phyloP scores from a whole-genome alignment of 2,797 vertebrate species.

The Mormyrops attenuatus region DNA sequence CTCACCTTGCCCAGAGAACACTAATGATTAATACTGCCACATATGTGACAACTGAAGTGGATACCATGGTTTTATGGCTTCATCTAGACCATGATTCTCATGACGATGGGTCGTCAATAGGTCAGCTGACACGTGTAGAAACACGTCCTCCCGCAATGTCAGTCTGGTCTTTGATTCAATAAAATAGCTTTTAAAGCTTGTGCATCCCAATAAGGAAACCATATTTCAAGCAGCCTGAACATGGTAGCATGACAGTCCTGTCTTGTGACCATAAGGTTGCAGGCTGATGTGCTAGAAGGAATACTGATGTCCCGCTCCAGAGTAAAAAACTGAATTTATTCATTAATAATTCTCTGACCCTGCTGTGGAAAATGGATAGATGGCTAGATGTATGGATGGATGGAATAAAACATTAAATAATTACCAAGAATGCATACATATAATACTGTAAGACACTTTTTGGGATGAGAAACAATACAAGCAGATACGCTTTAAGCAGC shows the following conservation, averaged over 20 bases:
- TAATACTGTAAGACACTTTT: background rate
- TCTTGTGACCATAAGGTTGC: background rate
- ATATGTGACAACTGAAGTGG: background rate
- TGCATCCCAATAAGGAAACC: background rate
- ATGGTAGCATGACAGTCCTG: background rate
- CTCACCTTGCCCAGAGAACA: background rate
- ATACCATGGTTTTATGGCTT: background rate
- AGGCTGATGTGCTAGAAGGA: slow-evolving; percentile 38
- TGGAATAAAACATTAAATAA: background rate
- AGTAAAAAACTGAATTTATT: background rate
- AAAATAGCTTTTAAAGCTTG: slow-evolving; percentile 4
- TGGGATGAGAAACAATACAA: background rate
- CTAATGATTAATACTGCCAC: background rate
- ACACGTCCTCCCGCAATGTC: slow-evolving; percentile 1
- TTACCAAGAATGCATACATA: background rate
- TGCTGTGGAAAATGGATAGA: background rate
- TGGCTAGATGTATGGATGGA: background rate
- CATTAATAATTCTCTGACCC: background rate
- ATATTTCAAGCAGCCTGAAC: background rate
- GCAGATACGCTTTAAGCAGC: background rate
- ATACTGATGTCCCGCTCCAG: slow-evolving; percentile 45
- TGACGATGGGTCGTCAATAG: background rate
- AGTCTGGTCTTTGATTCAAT: background rate
- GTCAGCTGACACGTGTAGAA: slow-evolving; percentile 5
- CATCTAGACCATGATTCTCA: background rate